phyloP scores from a whole-genome alignment of 2,797 vertebrate genomes.

The Steatocranus sp. region DNA sequence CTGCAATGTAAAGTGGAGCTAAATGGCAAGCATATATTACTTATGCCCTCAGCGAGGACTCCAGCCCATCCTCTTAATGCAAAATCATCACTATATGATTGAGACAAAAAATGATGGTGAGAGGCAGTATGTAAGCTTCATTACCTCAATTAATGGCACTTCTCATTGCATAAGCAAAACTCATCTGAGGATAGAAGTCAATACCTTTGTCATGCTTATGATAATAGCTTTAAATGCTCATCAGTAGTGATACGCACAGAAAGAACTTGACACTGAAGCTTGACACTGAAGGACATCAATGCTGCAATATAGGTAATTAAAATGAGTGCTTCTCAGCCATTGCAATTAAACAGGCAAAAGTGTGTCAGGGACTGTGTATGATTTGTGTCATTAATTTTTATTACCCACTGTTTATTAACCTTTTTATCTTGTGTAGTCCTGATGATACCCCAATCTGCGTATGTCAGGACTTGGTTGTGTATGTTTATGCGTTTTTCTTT shows the following conservation, averaged over 20 bases:
- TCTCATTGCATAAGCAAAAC: constrained; percentile 73
- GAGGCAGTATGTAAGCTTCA: constrained; percentile 63
- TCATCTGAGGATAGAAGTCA: constrained; percentile 63
- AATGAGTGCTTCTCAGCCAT: constrained; percentile 50
- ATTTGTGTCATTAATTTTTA: constrained; percentile 74
- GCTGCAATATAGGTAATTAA: constrained; percentile 65
- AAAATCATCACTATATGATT: constrained; percentile 66
- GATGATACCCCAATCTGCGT: constrained; percentile 8
- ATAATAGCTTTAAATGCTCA: constrained; percentile 62
- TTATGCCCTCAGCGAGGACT: constrained; percentile 36
- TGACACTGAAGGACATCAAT: constrained; percentile 67
- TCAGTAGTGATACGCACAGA: constrained; percentile 42
- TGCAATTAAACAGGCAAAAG: constrained; percentile 67
- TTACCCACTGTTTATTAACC: constrained; percentile 68
- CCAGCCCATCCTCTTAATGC: constrained; percentile 49
- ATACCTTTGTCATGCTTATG: constrained; percentile 68
- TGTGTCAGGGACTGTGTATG: constrained; percentile 62
- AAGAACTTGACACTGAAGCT: constrained; percentile 42
- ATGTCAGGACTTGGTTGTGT: constrained; percentile 6
- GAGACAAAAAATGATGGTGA: constrained; percentile 60
- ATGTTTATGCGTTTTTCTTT: constrained; percentile 10
- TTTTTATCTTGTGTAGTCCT: constrained; percentile 52
- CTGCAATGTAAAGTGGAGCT: constrained; percentile 2
- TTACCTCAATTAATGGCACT: constrained; percentile 71
- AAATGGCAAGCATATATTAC: constrained; percentile 31